Evolutionary conservation across 2,797 vertebrate genomes (phyloP), one percentile per base, ranked within the genome.

Genomic region (Tragopan temminckii): DNA sequence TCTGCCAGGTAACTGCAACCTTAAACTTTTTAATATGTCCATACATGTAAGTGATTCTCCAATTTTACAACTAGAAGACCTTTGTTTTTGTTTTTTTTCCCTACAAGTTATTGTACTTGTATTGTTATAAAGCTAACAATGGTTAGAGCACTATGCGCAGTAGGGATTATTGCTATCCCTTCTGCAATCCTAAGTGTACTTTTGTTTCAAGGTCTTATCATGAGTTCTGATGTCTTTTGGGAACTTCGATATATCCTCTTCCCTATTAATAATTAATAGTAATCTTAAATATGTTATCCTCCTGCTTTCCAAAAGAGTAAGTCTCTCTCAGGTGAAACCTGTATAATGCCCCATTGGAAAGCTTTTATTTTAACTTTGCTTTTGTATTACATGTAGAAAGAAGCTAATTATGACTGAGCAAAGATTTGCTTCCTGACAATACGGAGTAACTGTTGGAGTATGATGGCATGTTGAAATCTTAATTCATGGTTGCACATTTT

Each of bases 161-260:
- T 52, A 62, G 63, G 43, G 18, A 57, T 70, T 6, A 13, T 33
- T 76, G 24, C 24, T 5, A 17, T 76, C 19, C 17, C 4, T 76
- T 81, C 59, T 24, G 33, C 0, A 0, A 3, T 50, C 71, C 64
- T 11, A 1, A 25, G 55, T 59, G 14, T 66, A 4, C 0, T 0
- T 76, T 7, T 62, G 1, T 55, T 17, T 63, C 1, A 1, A 29
- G 20, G 16, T 79, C n/a, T 84, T 59, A 31, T 11, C 13, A 2
- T 62, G 35, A 61, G 13, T 74, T 57, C 17, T 29, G 1, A 13
- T 3, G 1, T 25, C 27, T 75, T 80, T 69, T 23, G 12, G 68
- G 45, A 75, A 79, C 11, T 43, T 84, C 2, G 0, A 0, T 75
- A 3, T 69, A 27, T 48, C 33, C 13, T 87, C 8, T 71, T 85